These are phyloP conservation scores for Rhinopomastus cyanomelas DNA, from an alignment of 2,113 vertebrate genomes.

Conservation along the genomic window DNA sequence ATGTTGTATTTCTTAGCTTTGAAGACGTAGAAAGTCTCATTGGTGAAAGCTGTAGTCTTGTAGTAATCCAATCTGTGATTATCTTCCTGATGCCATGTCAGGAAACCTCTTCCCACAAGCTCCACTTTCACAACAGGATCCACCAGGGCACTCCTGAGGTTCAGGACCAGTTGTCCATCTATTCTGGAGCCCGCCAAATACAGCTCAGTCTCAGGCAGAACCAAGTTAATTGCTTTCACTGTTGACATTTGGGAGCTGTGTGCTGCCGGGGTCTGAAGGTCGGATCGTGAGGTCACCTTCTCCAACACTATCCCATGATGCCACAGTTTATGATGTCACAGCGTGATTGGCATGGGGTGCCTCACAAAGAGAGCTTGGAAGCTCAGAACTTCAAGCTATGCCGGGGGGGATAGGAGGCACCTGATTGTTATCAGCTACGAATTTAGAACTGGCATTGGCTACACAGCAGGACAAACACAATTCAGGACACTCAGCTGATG, in stretches of 20 bases:
- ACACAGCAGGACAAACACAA: neutral
- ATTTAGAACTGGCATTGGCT: neutral
- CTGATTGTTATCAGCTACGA: neutral
- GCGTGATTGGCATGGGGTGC: neutral
- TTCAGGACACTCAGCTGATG: neutral
- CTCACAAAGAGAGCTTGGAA: neutral
- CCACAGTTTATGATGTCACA: neutral
- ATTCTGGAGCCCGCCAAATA: neutral
- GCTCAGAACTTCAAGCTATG: neutral
- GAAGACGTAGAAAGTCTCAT: neutral
- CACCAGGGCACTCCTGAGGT: neutral
- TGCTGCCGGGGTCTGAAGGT: neutral
- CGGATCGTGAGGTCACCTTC: neutral
- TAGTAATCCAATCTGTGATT: neutral
- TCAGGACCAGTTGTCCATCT: neutral
- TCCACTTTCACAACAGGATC: neutral
- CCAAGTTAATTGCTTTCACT: neutral
- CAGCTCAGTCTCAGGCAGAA: neutral
- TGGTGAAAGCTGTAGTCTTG: neutral
- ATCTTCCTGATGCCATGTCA: neutral
- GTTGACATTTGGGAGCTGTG: accelerated
- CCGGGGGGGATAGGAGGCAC: neutral
- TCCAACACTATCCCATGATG: accelerated
- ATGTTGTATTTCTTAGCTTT: neutral
- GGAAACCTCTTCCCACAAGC: neutral